phyloP scores from a whole-genome alignment of 2,797 vertebrate species.

The Choloepus didactylus region DNA sequence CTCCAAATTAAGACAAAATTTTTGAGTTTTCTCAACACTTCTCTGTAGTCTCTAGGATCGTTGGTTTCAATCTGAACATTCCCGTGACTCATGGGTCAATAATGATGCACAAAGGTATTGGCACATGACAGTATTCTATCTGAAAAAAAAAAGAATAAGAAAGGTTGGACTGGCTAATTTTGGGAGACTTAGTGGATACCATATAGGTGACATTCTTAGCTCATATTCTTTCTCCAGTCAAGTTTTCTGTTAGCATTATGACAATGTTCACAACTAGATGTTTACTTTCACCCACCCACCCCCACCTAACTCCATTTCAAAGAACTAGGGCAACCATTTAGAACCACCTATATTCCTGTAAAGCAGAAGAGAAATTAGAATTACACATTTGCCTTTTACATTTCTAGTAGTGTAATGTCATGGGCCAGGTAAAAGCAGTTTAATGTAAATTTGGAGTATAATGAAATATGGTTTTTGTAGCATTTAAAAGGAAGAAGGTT shows the following conservation, averaged over 20 bases:
- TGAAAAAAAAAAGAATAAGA: not conserved
- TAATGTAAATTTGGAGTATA: conserved; percentile 70
- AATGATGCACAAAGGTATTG: not conserved
- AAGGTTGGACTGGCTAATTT: not conserved
- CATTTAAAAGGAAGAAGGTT: conserved; percentile 58
- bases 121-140: not conserved
- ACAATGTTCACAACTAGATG: not conserved
- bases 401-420: conserved; percentile 38
- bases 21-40: conserved; percentile 34
- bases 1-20: not conserved
- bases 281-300: not conserved
- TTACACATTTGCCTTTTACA: conserved; percentile 65
- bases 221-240: not conserved
- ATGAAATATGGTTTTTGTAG: conserved; percentile 69
- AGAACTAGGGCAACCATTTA: not conserved
- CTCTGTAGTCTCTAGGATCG: not conserved
- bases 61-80: conserved; percentile 20
- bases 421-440: conserved; percentile 49
- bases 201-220: not conserved
- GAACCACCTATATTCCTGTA: conserved; percentile 40
- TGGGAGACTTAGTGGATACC: not conserved
- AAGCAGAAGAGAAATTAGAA: conserved; percentile 50
- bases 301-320: not conserved
- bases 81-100: not conserved
- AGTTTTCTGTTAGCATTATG: conserved; percentile 11